Base-by-base conservation (phyloP, 2,888 invertebrate species). In the Drosophila siamana region DNA sequence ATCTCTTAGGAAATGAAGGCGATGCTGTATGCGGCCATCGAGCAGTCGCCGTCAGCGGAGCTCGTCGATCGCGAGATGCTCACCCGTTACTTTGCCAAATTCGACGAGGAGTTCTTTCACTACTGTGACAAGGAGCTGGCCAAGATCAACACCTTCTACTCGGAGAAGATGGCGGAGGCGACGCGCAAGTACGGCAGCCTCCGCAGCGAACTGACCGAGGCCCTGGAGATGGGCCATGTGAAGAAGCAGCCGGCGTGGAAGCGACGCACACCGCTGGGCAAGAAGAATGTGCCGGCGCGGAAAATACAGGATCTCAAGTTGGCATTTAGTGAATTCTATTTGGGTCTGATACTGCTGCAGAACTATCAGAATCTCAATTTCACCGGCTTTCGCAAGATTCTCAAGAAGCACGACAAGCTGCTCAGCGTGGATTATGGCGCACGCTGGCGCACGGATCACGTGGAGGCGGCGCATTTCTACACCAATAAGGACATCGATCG, bases 361-460 rank as follows among this genome's bases (percentile, higher is more conserved):
- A 98, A 97, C 91, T 97, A 97, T 91, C 97, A 98, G 92, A 96
- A 96, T 82, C 93, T 97, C 11, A 97, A 97, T 93, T 96, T 96
- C 86, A 97, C 97, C 4, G 97, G 97, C 1, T 97, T 98, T 92
- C 93, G 97, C 41, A 97, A 97, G 92, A 98, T 97, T 78, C 93
- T 98, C 44, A 98, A 97, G 91, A 97, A 97, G 91, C 97, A 97
- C 91, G 97, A 97, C 91, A 97, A 97, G 93, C 91, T 96, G 72
- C 92, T 96, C 69, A 93, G 92, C 67, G 95, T 95, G 8, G 95
- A 95, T 67, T 92, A 93, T 55, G 97, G 97, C n/a, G 94, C 94
- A 9, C 95, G 94, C 89, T 97, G 97, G 97, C 93, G 96, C 63
- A 94, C 94, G 72, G 95, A 95, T 72, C 94, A 96, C 83, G 96